phyloP scores from a whole-genome alignment of 2,113 vertebrate genomes.

The Platysteira castanea region DNA sequence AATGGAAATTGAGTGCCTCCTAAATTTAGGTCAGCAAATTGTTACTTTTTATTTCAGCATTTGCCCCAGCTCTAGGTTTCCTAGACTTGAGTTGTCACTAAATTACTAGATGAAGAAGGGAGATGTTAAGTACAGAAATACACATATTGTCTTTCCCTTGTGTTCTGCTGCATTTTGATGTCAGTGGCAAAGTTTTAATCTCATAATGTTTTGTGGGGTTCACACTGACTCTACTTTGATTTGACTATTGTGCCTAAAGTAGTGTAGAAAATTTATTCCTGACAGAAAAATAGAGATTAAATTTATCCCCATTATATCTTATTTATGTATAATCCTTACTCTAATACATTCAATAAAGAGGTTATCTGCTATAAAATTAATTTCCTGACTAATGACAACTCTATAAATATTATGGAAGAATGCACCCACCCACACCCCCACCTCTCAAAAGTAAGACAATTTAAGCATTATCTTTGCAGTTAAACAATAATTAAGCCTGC shows the following conservation, averaged over 20 bases:
- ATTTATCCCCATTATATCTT: neutral
- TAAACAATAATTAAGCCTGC: neutral
- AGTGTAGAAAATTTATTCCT: neutral
- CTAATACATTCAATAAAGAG: neutral
- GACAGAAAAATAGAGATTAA: neutral
- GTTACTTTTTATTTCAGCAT: neutral
- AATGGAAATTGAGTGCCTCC: neutral
- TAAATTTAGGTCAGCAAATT: neutral
- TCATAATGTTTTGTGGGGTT: neutral
- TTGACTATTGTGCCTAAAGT: neutral
- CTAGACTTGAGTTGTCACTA: neutral
- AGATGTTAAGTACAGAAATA: neutral
- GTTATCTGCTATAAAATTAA: neutral
- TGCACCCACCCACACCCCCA: rapidly evolving
- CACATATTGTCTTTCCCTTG: neutral
- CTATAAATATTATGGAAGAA: neutral
- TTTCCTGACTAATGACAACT: neutral
- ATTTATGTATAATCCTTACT: neutral
- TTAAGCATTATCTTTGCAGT: neutral
- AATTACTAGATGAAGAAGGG: neutral
- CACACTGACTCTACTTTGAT: neutral
- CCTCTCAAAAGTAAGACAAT: neutral
- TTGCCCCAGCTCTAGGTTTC: neutral
- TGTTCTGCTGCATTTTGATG: neutral
- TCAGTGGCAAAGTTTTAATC: neutral